Evolutionary conservation across 1,140 invertebrate species (phyloP).

Genomic region (Aethina tumida): DNA sequence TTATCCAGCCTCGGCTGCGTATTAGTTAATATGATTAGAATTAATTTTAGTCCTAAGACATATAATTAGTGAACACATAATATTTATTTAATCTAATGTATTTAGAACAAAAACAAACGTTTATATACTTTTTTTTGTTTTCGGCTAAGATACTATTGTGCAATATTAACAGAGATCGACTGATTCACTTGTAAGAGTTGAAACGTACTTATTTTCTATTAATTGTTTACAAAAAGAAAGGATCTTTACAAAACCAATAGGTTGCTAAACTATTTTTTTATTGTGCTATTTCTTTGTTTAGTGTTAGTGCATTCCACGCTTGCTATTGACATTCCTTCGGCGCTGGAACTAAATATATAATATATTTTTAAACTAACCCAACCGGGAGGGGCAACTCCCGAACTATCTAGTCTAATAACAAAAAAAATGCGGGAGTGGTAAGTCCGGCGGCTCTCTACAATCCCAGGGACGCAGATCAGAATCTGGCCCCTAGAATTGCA

Average conservation of each 20-base stretch:
- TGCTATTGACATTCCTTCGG: constrained; percentile 28
- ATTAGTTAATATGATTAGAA: constrained; percentile 34
- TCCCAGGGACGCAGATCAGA: too few relatives aligned
- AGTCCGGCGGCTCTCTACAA: too few relatives aligned
- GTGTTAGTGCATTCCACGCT: constrained; percentile 29
- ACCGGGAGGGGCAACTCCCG: constrained; percentile 19
- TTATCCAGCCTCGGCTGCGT: constrained; percentile 30
- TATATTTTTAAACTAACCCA: constrained; percentile 21
- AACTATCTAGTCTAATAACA: constrained; percentile 16
- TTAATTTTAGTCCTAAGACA: constrained; percentile 31
- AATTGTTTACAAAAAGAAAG: too few relatives aligned
- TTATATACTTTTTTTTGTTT: constrained; percentile 25
- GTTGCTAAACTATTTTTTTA: constrained; percentile 10
- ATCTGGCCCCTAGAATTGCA: too few relatives aligned
- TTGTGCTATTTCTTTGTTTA: constrained; percentile 18
- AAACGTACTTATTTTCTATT: constrained; percentile 24
- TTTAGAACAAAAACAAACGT: constrained; percentile 28
- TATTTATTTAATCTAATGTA: constrained; percentile 33
- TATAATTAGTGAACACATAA: constrained; percentile 34
- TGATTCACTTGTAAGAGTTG: constrained; percentile 24
- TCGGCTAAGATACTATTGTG: constrained; percentile 33
- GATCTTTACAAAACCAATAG: constrained; percentile 2
- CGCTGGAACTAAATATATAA: constrained; percentile 22
- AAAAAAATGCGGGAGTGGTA: too few relatives aligned
- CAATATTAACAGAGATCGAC: constrained; percentile 34